A percentile compares a stretch with the other conserved stretches of the same genome.
phyloP scores from a whole-genome alignment of 2,113 vertebrate genomes.

The Anarrhichthys ocellatus region DNA sequence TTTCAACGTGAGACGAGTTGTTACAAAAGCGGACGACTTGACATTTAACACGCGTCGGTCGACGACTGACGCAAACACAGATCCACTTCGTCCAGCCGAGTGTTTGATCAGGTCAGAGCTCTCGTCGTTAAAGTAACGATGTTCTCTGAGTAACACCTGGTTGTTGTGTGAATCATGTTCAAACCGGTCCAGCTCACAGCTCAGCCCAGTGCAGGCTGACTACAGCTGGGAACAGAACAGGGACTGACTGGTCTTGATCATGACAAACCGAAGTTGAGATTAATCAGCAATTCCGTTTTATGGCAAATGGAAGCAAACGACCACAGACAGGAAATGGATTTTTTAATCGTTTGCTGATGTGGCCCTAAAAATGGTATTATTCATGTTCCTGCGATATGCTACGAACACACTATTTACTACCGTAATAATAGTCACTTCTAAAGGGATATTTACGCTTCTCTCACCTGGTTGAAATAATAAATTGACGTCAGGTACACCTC shows the following conservation, averaged over 20 bases:
- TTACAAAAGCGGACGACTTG: not conserved
- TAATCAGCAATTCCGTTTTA: slow-evolving; percentile 14
- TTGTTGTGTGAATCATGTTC: slow-evolving; percentile 41
- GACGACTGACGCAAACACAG: not conserved
- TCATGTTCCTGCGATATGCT: not conserved
- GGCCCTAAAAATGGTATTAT: not conserved
- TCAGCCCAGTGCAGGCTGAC: not conserved
- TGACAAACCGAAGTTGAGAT: not conserved
- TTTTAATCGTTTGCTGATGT: slow-evolving; percentile 4
- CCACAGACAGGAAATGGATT: not conserved
- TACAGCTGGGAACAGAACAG: slow-evolving; percentile 17
- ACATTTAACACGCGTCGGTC: not conserved
- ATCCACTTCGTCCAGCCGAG: not conserved
- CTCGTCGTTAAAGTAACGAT: slow-evolving; percentile 15
- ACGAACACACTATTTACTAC: not conserved
- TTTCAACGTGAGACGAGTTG: too few relatives aligned
- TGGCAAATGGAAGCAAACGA: not conserved
- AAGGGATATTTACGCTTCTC: not conserved
- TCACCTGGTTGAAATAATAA: not conserved
- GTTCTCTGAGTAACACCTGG: slow-evolving; percentile 52
- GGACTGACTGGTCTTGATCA: slow-evolving; percentile 27
- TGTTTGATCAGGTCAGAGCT: slow-evolving; percentile 3
- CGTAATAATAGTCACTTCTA: not conserved
- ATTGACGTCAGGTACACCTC: not conserved
- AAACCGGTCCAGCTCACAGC: slow-evolving; percentile 21